Evolutionary conservation across 2,113 vertebrate genomes (phyloP).

Genomic region (Seriola aureovittata): DNA sequence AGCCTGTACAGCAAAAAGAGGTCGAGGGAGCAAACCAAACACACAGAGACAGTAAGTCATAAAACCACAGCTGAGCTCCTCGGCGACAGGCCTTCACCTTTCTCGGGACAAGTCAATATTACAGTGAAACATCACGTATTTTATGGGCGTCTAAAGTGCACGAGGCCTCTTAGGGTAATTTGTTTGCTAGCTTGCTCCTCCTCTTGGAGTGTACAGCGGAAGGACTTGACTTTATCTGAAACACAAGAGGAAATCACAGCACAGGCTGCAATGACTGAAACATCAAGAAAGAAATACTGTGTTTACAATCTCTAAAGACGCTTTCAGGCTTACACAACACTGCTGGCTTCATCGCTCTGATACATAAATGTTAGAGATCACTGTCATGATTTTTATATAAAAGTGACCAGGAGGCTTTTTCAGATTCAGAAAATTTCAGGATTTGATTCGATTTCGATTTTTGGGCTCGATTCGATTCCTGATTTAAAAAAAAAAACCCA

Average conservation of each 20-base stretch:
- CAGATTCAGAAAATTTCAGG: no score
- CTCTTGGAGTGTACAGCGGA: conserved; percentile 94
- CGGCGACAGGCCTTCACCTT: conserved; percentile 5
- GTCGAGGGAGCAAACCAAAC: conserved; percentile 11
- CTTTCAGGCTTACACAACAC: no score
- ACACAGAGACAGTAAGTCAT: conserved; percentile 32
- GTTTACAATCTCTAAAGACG: no score
- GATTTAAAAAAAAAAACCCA: no score
- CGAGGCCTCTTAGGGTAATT: conserved; percentile 96
- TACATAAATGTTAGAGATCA: no score
- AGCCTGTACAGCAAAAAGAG: conserved; percentile 55
- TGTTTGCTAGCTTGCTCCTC: conserved; percentile 99
- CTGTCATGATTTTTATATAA: no score
- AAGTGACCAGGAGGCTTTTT: no score
- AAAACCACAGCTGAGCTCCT: conserved; percentile 41
- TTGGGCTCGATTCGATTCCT: no score
- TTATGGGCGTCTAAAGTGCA: conserved; percentile 87
- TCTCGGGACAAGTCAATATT: conserved; percentile 19
- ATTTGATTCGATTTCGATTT: no score
- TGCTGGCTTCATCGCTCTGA: no score
- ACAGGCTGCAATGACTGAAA: no score
- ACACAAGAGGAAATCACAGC: neutral
- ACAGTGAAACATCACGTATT: neutral
- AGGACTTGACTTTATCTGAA: conserved; percentile 98
- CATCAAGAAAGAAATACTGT: no score